Evolutionary conservation across 2,888 invertebrate species (phyloP).

Genomic region (Brassicogethes aeneus): DNA sequence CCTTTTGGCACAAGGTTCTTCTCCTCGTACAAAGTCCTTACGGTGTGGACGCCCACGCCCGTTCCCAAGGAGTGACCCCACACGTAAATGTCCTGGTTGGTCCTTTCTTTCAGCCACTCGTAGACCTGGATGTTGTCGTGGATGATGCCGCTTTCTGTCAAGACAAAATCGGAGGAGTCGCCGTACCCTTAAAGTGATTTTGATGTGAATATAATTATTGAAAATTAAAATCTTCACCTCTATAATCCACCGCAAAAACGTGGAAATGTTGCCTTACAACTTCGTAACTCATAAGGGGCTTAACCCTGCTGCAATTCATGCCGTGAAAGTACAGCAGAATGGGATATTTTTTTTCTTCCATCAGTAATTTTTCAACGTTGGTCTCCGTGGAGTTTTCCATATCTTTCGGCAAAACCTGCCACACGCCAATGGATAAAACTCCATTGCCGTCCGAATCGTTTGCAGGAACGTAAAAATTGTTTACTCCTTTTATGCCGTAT

Average conservation of each 20-base stretch:
- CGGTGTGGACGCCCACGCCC: slow-evolving; percentile 27
- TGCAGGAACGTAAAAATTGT: slow-evolving; percentile 22
- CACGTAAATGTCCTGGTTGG: slow-evolving; percentile 27
- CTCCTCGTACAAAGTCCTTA: slow-evolving; percentile 19
- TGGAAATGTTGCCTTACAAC: slow-evolving; percentile 62
- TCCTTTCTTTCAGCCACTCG: slow-evolving; percentile 25
- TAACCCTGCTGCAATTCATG: slow-evolving; percentile 20
- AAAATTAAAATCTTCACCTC: slow-evolving; percentile 44
- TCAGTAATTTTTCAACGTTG: slow-evolving; percentile 13
- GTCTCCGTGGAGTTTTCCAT: slow-evolving; percentile 7
- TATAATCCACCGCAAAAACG: slow-evolving; percentile 73
- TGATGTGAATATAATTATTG: no score
- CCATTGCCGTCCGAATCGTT: slow-evolving; percentile 31
- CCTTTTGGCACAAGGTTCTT: slow-evolving; percentile 23
- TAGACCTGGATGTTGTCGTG: slow-evolving; percentile 32
- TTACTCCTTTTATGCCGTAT: slow-evolving; percentile 19
- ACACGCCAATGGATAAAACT: slow-evolving; percentile 41
- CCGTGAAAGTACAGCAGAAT: slow-evolving; percentile 22
- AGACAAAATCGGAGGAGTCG: slow-evolving; percentile 28
- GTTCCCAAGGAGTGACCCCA: slow-evolving; percentile 37
- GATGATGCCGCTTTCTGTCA: slow-evolving; percentile 30
- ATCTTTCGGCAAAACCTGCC: slow-evolving; percentile 21
- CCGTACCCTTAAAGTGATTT: slow-evolving; percentile 35
- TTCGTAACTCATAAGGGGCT: slow-evolving; percentile 18
- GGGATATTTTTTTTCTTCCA: slow-evolving; percentile 15